A percentile compares a stretch with the other conserved stretches of the same genome.
phyloP scores from a whole-genome alignment of 1,140 invertebrate species.

The Diachasma alloeum region DNA sequence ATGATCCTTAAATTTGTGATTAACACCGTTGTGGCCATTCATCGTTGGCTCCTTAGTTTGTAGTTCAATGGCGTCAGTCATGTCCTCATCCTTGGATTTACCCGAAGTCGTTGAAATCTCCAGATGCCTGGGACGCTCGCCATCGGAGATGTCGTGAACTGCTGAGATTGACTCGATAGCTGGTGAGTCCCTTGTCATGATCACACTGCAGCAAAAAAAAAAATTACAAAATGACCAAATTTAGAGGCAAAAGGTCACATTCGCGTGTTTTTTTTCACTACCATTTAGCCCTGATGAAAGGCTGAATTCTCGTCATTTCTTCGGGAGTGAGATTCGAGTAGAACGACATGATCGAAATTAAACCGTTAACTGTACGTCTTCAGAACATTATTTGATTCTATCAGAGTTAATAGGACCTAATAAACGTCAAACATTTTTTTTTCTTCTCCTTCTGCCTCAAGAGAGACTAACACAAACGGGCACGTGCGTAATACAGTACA shows the following conservation, averaged over 20 bases:
- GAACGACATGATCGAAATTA: constrained; percentile 39
- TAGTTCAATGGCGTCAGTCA: constrained; percentile 40
- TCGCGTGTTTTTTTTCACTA: constrained; percentile 34
- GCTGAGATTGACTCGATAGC: constrained; percentile 43
- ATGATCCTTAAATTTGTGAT: constrained; percentile 38
- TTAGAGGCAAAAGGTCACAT: neutral
- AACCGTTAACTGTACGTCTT: neutral
- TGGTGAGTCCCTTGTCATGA: constrained; percentile 53
- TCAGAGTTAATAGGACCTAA: constrained; percentile 25
- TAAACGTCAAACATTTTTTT: constrained; percentile 11
- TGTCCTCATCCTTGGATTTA: constrained; percentile 45
- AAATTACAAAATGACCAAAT: neutral
- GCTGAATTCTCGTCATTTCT: constrained; percentile 55
- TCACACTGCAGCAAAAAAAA: constrained; percentile 48
- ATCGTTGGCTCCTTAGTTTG: constrained; percentile 47
- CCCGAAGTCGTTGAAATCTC: constrained; percentile 26
- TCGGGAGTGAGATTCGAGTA: constrained; percentile 52
- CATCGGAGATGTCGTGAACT: constrained; percentile 51
- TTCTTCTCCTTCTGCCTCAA: neutral
- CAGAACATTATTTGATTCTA: neutral
- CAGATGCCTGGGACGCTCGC: constrained; percentile 47
- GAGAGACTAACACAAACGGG: neutral
- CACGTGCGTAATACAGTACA: neutral
- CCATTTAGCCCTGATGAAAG: constrained; percentile 54
- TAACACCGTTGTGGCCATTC: constrained; percentile 49